Evolutionary conservation across 2,113 vertebrate species (phyloP).

Genomic region (Halichoeres trimaculatus): DNA sequence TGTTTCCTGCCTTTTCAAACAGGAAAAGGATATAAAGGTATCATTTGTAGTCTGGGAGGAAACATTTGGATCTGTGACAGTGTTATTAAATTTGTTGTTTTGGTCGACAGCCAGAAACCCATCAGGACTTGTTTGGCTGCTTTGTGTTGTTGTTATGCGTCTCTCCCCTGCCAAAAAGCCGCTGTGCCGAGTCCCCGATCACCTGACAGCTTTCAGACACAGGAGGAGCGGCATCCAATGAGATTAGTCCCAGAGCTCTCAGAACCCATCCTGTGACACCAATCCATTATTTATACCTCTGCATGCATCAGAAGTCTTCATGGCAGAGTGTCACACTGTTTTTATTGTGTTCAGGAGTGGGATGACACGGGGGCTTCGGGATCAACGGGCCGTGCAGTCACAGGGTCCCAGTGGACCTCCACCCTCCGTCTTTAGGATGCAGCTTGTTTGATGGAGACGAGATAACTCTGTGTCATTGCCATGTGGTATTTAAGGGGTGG

Average conservation of each 20-base stretch:
- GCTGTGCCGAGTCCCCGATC: constrained; percentile 9
- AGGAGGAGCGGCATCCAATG: not conserved
- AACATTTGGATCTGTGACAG: constrained; percentile 16
- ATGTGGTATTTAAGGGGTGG: too few species aligned
- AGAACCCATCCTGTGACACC: constrained; percentile 31
- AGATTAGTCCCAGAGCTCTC: constrained; percentile 20
- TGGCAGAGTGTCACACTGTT: not conserved
- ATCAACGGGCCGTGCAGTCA: constrained; percentile 2
- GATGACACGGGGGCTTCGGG: constrained; percentile 6
- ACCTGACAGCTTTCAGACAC: constrained; percentile 42
- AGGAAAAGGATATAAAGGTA: not conserved
- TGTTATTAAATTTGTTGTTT: constrained; percentile 1
- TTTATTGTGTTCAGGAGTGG: constrained; percentile 34
- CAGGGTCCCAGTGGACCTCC: not conserved
- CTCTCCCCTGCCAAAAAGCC: too few species aligned
- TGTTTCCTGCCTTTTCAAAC: not conserved
- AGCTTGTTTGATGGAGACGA: too few species aligned
- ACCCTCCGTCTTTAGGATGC: not conserved
- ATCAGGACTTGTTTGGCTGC: constrained; percentile 26
- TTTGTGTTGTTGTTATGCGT: constrained; percentile 35
- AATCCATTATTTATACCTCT: constrained; percentile 53
- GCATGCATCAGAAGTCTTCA: constrained; percentile 30
- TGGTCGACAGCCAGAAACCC: constrained; percentile 16
- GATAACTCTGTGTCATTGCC: too few species aligned
- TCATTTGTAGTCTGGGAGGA: not conserved